These are phyloP conservation scores for Pristionchus maxplancki DNA, from an alignment of 2,888 invertebrate species.

Conservation along the genomic window DNA sequence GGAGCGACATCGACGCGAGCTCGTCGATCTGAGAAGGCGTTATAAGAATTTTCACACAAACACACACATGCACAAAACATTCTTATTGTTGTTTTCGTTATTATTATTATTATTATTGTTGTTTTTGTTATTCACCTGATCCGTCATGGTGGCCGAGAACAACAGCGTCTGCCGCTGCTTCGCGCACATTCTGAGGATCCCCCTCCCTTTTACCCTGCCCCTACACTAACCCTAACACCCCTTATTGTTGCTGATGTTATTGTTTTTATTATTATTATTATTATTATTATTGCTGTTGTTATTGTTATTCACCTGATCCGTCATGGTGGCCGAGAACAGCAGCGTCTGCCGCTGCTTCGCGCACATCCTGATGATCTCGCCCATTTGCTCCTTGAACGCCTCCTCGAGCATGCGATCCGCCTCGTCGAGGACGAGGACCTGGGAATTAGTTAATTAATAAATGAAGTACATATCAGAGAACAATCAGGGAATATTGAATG, in stretches of 20 bases:
- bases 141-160: constrained; percentile 99
- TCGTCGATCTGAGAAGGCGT: constrained; percentile 85
- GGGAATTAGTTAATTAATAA: background rate
- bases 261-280: too few species aligned
- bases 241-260: too few species aligned
- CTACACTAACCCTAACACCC: too few species aligned
- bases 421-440: constrained; percentile 85
- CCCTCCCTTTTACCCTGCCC: constrained; percentile 95
- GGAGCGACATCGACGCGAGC: constrained; percentile 92
- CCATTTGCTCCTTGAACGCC: constrained; percentile 99
- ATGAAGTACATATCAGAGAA: background rate
- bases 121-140: constrained; percentile 86
- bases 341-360: constrained; percentile 93
- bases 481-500: too few species aligned
- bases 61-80: background rate
- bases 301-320: constrained; percentile 90
- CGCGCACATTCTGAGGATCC: constrained; percentile 93
- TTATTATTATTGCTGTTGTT: too few species aligned
- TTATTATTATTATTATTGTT: too few species aligned
- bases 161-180: constrained; percentile 94
- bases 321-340: constrained; percentile 99
- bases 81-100: too few species aligned
- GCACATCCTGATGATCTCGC: constrained; percentile 95
- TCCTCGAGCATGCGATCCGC: constrained; percentile 95
- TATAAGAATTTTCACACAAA: background rate